Conservation (phyloP, 2,888 invertebrate species). For the Drosophila percnosoma region DNA sequence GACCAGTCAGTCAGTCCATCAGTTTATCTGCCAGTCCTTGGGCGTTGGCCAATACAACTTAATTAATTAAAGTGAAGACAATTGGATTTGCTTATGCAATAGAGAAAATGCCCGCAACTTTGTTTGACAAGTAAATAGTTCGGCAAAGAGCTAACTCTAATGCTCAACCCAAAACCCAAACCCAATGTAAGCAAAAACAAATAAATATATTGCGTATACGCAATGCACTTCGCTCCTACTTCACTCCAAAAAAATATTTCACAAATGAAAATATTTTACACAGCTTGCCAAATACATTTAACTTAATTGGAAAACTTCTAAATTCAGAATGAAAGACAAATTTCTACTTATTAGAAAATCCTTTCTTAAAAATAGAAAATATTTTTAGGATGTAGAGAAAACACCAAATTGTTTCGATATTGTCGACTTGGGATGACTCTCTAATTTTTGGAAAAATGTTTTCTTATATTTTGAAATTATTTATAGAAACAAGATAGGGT, state of each 20-base stretch:
- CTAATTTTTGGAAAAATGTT: not conserved
- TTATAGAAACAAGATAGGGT: not conserved
- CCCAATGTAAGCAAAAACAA: constrained; percentile 59
- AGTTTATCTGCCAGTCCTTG: not conserved
- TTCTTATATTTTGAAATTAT: not conserved
- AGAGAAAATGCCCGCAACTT: constrained; percentile 22
- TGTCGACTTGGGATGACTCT: not conserved
- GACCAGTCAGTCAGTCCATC: constrained; percentile 8
- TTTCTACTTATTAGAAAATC: not conserved
- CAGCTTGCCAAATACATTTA: not conserved
- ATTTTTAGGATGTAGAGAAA: not conserved
- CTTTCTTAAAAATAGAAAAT: not conserved
- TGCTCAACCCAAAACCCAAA: constrained; percentile 48
- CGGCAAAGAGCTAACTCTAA: constrained; percentile 13
- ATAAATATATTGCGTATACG: constrained; percentile 35
- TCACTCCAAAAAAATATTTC: not conserved
- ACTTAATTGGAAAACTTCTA: not conserved
- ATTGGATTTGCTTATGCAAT: constrained; percentile 37
- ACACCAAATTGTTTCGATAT: not conserved
- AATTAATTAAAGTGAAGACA: constrained; percentile 63
- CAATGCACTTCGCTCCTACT: not conserved
- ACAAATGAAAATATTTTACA: not conserved
- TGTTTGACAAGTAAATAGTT: constrained; percentile 11
- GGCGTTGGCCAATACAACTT: constrained; percentile 36
- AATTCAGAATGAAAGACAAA: too few relatives aligned